phyloP scores from a whole-genome alignment of 2,888 invertebrate genomes.

The Macrosoma leucophasiata region DNA sequence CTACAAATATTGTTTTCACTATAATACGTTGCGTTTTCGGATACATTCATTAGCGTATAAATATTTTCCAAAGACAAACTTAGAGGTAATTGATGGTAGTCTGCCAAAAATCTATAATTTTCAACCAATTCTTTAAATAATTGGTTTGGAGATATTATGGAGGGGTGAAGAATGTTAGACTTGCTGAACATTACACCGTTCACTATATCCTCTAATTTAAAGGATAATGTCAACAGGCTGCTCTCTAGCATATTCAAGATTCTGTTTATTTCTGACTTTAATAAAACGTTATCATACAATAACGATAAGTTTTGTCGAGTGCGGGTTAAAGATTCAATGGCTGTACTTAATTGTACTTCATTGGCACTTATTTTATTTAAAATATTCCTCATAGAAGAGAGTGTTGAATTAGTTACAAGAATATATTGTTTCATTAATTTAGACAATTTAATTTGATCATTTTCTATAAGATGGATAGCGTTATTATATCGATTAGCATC shows the following conservation, averaged over 20 bases:
- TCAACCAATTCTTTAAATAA: constrained; percentile 23
- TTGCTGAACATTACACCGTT: constrained; percentile 22
- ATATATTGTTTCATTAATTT: constrained; percentile 22
- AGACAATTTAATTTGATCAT: constrained; percentile 15
- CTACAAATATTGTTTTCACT: constrained; percentile 18
- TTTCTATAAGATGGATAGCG: constrained; percentile 23
- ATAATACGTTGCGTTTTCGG: constrained; percentile 18
- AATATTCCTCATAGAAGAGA: constrained; percentile 5
- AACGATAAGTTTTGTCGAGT: neutral
- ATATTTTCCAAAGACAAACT: constrained; percentile 14
- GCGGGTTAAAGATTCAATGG: constrained; percentile 4
- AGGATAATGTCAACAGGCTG: constrained; percentile 4
- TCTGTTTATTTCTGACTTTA: neutral
- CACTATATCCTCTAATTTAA: constrained; percentile 8
- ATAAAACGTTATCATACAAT: neutral
- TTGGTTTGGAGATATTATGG: constrained; percentile 24
- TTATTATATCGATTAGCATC: constrained; percentile 27
- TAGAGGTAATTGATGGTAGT: constrained; percentile 15
- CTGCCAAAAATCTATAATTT: constrained; percentile 19
- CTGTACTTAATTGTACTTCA: constrained; percentile 2
- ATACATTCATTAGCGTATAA: constrained; percentile 16
- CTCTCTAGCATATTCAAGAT: neutral
- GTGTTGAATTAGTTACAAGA: constrained; percentile 13
- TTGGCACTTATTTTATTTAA: constrained; percentile 11
- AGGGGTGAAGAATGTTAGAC: constrained; percentile 23